These are phyloP conservation scores for Pectinophora gossypiella DNA, from an alignment of 1,140 invertebrate genomes.

Conservation along the genomic window DNA sequence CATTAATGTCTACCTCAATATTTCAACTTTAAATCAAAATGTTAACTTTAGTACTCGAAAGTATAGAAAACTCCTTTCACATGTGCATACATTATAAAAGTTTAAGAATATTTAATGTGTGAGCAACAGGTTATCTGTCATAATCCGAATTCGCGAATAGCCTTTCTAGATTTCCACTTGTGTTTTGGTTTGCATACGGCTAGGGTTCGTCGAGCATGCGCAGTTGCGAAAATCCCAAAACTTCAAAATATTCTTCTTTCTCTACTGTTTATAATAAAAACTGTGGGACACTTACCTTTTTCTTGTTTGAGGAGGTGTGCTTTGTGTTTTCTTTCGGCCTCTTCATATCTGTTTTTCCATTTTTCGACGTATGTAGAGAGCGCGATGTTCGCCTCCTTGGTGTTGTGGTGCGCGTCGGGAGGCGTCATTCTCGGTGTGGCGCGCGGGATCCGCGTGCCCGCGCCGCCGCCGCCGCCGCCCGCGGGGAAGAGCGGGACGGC, in stretches of 20 bases:
- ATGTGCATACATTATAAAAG: constrained; percentile 26
- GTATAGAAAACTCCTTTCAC: constrained; percentile 1
- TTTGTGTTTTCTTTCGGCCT: constrained; percentile 81
- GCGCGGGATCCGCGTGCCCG: constrained; percentile 59
- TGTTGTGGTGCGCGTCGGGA: constrained; percentile 61
- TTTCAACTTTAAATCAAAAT: constrained; percentile 6
- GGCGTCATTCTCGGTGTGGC: constrained; percentile 68
- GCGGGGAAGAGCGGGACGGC: constrained; percentile 65
- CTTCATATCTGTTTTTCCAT: constrained; percentile 82
- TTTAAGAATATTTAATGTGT: constrained; percentile 55
- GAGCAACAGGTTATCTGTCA: constrained; percentile 69
- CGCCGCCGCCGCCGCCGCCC: constrained; percentile 28
- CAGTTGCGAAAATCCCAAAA: constrained; percentile 32
- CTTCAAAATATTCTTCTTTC: constrained; percentile 10
- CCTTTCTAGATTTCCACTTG: constrained; percentile 41
- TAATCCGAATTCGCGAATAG: constrained; percentile 66
- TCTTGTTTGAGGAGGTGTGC: constrained; percentile 79
- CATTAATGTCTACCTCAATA: constrained; percentile 5
- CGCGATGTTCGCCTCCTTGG: constrained; percentile 60
- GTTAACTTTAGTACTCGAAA: background rate
- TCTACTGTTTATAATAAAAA: background rate
- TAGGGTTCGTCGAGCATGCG: constrained; percentile 50
- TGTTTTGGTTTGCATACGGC: constrained; percentile 59
- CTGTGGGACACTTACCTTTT: constrained; percentile 75
- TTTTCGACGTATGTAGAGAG: constrained; percentile 70